Base-by-base conservation (phyloP, 2,113 vertebrate genomes). In the Sebastes fasciatus region DNA sequence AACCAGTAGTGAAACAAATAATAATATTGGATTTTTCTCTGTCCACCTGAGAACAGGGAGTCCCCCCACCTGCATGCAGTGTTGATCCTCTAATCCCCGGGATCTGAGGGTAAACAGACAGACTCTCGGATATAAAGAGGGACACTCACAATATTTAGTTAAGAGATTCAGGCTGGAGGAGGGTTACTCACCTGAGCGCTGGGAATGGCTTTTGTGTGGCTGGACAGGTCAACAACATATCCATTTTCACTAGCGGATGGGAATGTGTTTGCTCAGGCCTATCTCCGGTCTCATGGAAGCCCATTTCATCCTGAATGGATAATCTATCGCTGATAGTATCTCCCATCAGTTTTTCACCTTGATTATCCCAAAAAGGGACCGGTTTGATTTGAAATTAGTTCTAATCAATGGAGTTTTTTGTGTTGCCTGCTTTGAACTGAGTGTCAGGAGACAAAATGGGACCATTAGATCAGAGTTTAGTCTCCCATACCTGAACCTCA, bases 101-200 rank as follows among this genome's bases (percentile, higher is more conserved):
- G 89, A 89, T 94, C 95, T 95, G 84, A 94, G 88, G 75, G 90
- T 85, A 89, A 95, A 96, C 91, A 96, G 92, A 90, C 82, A 91
- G 86, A 86, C 78, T 91, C 93, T 93, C 89, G 85, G 92, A 90
- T 95, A 95, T 95, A 95, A 95, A 95, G 92, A 94, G 34, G 72
- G 92, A 92, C 91, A 86, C 95, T 96, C 96, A 95, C 94, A 95
- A 94, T 97, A 95, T 97, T 97, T 97, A 88, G 88, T 89, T 95
- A 94, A 93, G 91, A 90, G 95, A 95, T 95, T 96, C 95, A 94
- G 94, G 91, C 85, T 86, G 83, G 95, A 94, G 94, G 94, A 94
- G 93, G 93, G 94, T 95, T 94, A 94, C 92, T 95, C 95, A 94
- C 95, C 95, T 96, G 92, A 93, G 93, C 87, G 85, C 92, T 84